Percentiles rank a stretch among this genome's conserved stretches.
Conservation (phyloP, 2,888 invertebrate species). For the Glaucopsyche alexis region DNA sequence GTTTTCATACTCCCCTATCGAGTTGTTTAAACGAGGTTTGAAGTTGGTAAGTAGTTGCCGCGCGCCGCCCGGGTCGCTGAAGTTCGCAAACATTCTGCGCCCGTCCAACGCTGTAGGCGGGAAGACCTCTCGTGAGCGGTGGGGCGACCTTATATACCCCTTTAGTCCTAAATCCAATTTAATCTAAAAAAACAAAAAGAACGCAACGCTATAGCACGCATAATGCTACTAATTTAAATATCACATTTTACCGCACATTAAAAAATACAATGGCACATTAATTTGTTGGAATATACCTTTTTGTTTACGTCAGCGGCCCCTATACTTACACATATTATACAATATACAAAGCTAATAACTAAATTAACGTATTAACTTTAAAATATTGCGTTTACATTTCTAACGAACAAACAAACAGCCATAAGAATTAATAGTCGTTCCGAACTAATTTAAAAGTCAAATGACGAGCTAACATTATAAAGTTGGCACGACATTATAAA, state of each 20-base stretch:
- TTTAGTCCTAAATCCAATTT: too few relatives aligned
- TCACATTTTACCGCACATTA: too few relatives aligned
- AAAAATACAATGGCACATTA: too few relatives aligned
- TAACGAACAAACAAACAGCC: conserved; percentile 4
- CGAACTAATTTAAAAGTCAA: conserved; percentile 11
- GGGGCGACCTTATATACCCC: too few relatives aligned
- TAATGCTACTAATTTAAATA: too few relatives aligned
- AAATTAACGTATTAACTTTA: not conserved
- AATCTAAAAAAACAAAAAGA: too few relatives aligned
- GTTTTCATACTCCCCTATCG: not conserved
- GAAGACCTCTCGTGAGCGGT: too few relatives aligned
- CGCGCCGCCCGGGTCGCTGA: not conserved
- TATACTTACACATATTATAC: not conserved
- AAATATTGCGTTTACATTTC: not conserved
- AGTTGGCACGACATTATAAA: conserved; percentile 4
- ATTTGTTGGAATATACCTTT: too few relatives aligned
- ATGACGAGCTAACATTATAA: conserved; percentile 2
- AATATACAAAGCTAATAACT: not conserved
- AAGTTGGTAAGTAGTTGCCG: not conserved
- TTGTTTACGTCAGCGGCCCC: too few relatives aligned
- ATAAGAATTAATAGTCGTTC: not conserved
- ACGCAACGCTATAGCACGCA: too few relatives aligned
- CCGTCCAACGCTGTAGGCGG: too few relatives aligned
- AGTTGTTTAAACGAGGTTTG: not conserved
- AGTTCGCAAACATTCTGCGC: too few relatives aligned